Evolutionary conservation across 37 sponge, comb jelly and placozoan species (phyloP).

Genomic region (Beroe forskalii): DNA sequence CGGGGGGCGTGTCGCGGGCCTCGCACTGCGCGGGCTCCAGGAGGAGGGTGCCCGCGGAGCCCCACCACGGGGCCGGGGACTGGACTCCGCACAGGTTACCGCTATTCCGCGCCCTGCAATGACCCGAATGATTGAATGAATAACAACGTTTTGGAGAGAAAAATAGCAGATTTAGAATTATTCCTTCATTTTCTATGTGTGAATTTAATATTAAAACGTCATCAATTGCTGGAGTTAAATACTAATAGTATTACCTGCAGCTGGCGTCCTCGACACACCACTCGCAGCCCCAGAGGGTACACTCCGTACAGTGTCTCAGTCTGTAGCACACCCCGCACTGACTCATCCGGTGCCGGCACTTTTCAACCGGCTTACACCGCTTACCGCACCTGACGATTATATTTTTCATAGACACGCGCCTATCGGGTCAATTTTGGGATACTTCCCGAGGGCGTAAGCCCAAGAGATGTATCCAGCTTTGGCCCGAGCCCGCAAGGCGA

Average conservation of each 20-base stretch:
- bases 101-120: conserved; percentile 10
- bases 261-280: neutral
- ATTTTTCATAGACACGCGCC: no score
- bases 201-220: no score
- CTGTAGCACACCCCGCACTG: conserved; percentile 45
- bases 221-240: no score
- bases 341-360: neutral
- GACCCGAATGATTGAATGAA: neutral
- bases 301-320: neutral
- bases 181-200: no score
- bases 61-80: conserved; percentile 43
- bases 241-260: no score
- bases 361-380: neutral
- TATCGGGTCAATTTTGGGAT: no score
- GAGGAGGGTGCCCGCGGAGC: neutral
- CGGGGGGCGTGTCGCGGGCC: conserved; percentile 44
- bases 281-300: neutral
- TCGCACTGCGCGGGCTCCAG: neutral
- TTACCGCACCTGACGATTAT: neutral
- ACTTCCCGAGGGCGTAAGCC: no score
- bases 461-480: no score
- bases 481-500: no score
- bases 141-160: neutral
- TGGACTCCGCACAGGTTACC: conserved; percentile 35
- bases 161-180: no score